Percentiles rank a stretch among this genome's conserved stretches.
Conservation (phyloP, 2,797 vertebrate species). For the Heterohyrax brucei region DNA sequence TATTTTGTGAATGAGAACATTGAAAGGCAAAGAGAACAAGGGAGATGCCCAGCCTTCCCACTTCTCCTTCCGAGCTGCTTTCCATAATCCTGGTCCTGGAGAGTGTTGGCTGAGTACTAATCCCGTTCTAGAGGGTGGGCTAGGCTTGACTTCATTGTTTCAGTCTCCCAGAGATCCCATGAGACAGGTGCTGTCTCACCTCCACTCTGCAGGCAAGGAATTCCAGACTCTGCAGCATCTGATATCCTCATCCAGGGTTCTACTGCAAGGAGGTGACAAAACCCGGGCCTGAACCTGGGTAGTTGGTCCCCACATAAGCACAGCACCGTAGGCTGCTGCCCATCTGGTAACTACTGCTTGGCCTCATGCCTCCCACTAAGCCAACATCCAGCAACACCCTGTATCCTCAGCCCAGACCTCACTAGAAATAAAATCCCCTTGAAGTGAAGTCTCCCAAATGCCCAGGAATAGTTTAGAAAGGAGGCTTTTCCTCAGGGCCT, state of each 20-base stretch:
- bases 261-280: background rate
- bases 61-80: background rate
- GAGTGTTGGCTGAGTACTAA: fast-evolving
- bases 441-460: background rate
- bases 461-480: background rate
- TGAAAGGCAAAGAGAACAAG: background rate
- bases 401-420: background rate
- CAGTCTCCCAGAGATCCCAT: background rate
- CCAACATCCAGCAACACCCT: background rate
- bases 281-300: background rate
- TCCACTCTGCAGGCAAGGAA: background rate
- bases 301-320: background rate
- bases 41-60: background rate
- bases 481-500: background rate
- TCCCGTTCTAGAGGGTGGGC: fast-evolving
- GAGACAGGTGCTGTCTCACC: background rate
- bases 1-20: background rate
- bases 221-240: background rate
- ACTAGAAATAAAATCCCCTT: background rate
- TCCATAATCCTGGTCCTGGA: background rate
- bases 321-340: background rate
- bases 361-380: background rate
- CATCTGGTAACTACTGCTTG: background rate
- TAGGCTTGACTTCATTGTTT: background rate
- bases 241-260: background rate